phyloP scores from a whole-genome alignment of 2,888 invertebrate species.

The Thera obeliscata region DNA sequence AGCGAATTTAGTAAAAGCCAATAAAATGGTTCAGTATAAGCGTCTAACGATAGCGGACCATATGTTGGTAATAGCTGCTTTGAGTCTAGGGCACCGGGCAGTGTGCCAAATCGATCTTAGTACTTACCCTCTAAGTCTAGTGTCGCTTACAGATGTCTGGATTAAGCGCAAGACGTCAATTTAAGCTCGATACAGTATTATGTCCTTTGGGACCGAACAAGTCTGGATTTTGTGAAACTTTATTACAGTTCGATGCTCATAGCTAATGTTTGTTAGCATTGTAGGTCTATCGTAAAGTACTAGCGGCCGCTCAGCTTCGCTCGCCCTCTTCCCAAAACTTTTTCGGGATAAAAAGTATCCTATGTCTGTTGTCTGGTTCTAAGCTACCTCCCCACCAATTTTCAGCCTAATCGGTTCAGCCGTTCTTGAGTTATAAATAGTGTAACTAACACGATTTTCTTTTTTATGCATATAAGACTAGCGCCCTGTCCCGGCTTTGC shows the following conservation, averaged over 20 bases:
- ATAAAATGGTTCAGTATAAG: background rate
- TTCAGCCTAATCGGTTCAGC: no score
- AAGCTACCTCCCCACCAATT: no score
- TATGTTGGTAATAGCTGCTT: conserved; percentile 19
- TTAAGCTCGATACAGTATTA: conserved; percentile 21
- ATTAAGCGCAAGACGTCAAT: conserved; percentile 30
- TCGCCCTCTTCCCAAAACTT: no score
- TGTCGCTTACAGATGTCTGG: conserved; percentile 39
- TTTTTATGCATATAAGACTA: no score
- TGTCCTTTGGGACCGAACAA: background rate
- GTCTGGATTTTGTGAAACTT: background rate
- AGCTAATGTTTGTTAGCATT: no score
- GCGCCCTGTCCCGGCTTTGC: no score
- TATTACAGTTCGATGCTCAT: background rate
- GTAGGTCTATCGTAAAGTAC: no score
- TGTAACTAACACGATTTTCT: no score
- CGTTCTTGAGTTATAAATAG: no score
- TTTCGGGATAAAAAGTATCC: no score
- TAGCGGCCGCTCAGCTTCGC: no score
- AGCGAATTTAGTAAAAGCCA: background rate
- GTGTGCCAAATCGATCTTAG: conserved; percentile 44
- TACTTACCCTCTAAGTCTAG: conserved; percentile 36
- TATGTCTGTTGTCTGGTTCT: no score
- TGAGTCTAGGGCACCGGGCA: conserved; percentile 41
- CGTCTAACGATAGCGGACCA: conserved; percentile 9